phyloP scores from a whole-genome alignment of 2,888 invertebrate genomes.

The Catotricha subobsoleta region DNA sequence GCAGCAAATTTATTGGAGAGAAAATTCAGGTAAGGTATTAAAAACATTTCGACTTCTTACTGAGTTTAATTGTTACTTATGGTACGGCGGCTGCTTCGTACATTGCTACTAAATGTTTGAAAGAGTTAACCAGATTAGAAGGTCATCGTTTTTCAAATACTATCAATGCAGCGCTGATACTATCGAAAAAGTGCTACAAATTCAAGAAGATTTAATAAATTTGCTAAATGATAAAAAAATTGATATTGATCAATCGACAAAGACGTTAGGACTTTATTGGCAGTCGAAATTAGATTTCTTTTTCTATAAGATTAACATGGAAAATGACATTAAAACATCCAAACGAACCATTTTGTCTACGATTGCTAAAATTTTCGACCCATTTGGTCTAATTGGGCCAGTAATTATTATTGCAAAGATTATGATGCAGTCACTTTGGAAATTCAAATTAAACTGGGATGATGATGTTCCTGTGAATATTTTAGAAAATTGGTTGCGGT shows the following conservation, averaged over 20 bases:
- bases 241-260: neutral
- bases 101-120: slow-evolving; percentile 1
- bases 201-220: too few relatives aligned
- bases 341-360: neutral
- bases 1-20: too few relatives aligned
- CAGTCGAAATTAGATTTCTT: neutral
- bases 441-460: neutral
- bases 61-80: neutral
- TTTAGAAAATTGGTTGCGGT: neutral
- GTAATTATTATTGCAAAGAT: neutral
- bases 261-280: neutral
- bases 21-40: too few relatives aligned
- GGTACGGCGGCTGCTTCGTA: slow-evolving; percentile 6
- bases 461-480: neutral
- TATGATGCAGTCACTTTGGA: slow-evolving; percentile 6
- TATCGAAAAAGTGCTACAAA: too few relatives aligned
- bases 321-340: neutral
- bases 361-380: slow-evolving; percentile 1
- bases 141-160: too few relatives aligned
- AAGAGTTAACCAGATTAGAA: too few relatives aligned
- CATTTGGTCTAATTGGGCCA: slow-evolving; percentile 1
- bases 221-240: too few relatives aligned
- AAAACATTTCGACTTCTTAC: neutral
- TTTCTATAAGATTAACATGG: neutral
- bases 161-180: neutral